phyloP scores from a whole-genome alignment of 2,797 vertebrate genomes.

The Acropternis orthonyx region DNA sequence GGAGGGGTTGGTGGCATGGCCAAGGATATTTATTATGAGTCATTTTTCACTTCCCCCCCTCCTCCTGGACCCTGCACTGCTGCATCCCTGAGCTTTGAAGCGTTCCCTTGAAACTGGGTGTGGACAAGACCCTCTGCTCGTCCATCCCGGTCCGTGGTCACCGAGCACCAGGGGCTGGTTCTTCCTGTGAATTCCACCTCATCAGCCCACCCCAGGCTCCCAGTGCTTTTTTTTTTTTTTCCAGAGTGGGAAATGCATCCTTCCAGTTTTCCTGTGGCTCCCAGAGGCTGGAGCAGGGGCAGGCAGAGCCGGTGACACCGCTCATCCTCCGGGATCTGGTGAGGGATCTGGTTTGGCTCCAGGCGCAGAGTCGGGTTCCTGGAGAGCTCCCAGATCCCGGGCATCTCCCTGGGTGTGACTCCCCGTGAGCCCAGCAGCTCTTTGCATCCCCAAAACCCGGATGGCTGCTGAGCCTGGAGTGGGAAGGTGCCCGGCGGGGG shows the following conservation, averaged over 20 bases:
- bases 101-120: not conserved
- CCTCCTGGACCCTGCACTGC: not conserved
- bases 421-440: not conserved
- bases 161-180: no score
- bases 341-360: not conserved
- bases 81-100: not conserved
- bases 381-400: not conserved
- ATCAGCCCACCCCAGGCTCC: not conserved
- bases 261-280: not conserved
- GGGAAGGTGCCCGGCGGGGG: accelerated
- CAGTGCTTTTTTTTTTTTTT: not conserved
- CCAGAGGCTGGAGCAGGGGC: no score
- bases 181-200: no score
- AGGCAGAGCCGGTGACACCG: no score
- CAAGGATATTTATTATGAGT: not conserved
- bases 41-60: not conserved
- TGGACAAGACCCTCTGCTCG: not conserved
- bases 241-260: not conserved
- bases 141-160: no score
- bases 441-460: not conserved
- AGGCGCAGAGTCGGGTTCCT: not conserved
- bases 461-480: not conserved
- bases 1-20: not conserved
- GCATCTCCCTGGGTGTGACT: not conserved
- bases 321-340: not conserved